A percentile compares a stretch with the other conserved stretches of the same genome.
phyloP scores from a whole-genome alignment of 2,113 vertebrate genomes.

The Scytalopus superciliaris region DNA sequence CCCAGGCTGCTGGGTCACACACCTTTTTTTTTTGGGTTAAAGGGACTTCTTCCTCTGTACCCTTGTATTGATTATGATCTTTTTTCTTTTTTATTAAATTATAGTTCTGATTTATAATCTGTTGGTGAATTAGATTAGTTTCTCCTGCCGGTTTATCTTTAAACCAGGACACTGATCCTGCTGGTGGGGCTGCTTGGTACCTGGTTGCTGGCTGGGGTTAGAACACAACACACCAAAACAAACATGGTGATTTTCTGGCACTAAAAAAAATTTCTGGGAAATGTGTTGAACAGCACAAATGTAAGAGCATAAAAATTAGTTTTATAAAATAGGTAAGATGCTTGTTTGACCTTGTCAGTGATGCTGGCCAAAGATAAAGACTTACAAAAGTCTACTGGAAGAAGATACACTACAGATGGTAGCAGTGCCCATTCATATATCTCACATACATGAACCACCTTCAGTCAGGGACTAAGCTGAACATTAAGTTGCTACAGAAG shows the following conservation, averaged over 20 bases:
- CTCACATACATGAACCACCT: background rate
- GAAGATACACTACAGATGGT: background rate
- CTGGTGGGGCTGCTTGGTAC: background rate
- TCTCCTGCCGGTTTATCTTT: too few species aligned
- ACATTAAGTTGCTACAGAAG: background rate
- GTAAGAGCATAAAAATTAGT: background rate
- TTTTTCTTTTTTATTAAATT: too few species aligned
- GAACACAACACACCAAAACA: background rate
- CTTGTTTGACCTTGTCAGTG: background rate
- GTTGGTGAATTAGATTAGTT: too few species aligned
- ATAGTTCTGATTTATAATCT: too few species aligned
- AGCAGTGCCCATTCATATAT: background rate
- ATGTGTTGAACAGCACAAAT: background rate
- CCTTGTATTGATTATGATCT: too few species aligned
- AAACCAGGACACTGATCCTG: too few species aligned
- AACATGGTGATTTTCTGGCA: background rate
- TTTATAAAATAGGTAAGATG: background rate
- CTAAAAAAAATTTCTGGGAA: background rate
- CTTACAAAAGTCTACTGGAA: background rate
- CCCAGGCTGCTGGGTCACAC: too few species aligned
- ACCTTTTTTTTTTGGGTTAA: too few species aligned
- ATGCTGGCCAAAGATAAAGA: background rate
- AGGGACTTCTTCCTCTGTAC: too few species aligned
- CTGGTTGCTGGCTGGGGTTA: background rate
- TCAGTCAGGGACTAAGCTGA: background rate